Evolutionary conservation across 2,797 vertebrate species (phyloP), one percentile per base, ranked within the genome.

Genomic region (Rhabdomys pumilio): DNA sequence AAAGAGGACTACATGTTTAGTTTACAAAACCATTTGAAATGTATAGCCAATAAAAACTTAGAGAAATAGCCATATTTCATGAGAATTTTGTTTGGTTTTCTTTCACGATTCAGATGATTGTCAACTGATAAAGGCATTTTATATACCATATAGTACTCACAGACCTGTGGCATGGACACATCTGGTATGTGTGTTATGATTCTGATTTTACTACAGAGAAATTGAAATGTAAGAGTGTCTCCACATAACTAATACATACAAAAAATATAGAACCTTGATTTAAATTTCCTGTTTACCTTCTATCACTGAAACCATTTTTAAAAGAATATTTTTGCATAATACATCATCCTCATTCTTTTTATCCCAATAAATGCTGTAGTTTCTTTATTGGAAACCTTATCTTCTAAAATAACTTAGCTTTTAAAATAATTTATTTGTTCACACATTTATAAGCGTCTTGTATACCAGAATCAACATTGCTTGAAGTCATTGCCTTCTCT

Each of bases 401-500:
- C 19, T 5, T 76, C 26, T 65, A 47, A 93, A 88, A 96, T 63
- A 47, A 26, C 63, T 85, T 67, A 89, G 77, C 47, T 50, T 50
- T 10, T 79, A 44, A 93, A 91, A 96, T 57, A 47, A 31, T 65
- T 86, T 69, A 90, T 75, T 89, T 55, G 0, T 83, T 59, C 24
- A 55, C 34, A 69, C 29, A 11, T 50, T 44, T 88, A 47, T 87
- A 79, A 85, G 4, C 73, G 15, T 8, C 12, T 91, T 75, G 87
- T 44, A 2, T 38, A 87, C 8, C 55, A 63, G 41, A 79, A 63
- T 38, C 4, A 3, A 93, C 92, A 77, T 72, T 88, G 13, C 55
- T 69, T 63, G 17, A 90, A 41, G 20, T 13, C 29, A 85, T 55
- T 90, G 4, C 7, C 31, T 76, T 89, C 50, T 81, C 0, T 24